Conservation (phyloP, 2,888 invertebrate genomes). For the Isoperla grammatica region DNA sequence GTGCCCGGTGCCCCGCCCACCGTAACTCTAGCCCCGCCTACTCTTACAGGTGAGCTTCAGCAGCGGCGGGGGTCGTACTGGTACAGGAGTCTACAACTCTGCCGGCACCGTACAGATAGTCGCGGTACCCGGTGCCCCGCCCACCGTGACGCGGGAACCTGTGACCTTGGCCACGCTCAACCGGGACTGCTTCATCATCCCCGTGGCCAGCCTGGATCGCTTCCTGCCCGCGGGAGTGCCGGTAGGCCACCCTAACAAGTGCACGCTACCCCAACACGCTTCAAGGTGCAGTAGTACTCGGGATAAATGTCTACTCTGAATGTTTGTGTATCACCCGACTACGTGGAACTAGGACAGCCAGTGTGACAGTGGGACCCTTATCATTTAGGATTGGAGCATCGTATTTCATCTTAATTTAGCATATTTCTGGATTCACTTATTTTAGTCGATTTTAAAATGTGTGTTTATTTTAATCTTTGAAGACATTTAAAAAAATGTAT, state of each 20-base stretch:
- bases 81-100: conserved; percentile 26
- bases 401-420: too few species aligned
- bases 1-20: conserved; percentile 32
- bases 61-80: conserved; percentile 38
- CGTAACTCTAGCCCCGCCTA: conserved; percentile 43
- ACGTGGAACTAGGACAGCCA: too few species aligned
- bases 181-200: conserved; percentile 90
- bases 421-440: too few species aligned
- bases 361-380: too few species aligned
- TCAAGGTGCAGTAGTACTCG: too few species aligned
- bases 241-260: conserved; percentile 46
- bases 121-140: conserved; percentile 23
- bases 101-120: conserved; percentile 22
- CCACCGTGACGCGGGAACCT: conserved; percentile 51
- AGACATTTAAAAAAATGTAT: too few species aligned
- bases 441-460: too few species aligned
- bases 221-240: conserved; percentile 88
- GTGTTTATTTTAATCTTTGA: too few species aligned
- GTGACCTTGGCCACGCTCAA: conserved; percentile 76
- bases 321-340: too few species aligned
- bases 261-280: too few species aligned
- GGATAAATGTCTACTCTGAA: too few species aligned
- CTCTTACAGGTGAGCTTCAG: conserved; percentile 42
- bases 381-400: too few species aligned
- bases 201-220: conserved; percentile 78